Conservation (phyloP, 1,140 invertebrate species). For the Cydia fagiglandana region DNA sequence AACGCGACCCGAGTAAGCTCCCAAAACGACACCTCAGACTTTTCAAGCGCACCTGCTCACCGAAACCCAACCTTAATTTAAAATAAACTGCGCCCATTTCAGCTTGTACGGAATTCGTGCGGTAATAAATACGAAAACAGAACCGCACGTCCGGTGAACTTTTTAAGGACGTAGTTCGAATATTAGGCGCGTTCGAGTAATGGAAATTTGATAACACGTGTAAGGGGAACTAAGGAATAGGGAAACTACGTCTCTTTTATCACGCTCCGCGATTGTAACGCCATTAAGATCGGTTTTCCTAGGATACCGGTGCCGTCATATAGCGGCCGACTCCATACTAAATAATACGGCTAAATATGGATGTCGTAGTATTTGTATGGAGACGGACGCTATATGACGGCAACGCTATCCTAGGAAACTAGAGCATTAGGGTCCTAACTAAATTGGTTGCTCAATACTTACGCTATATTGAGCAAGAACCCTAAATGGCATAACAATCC, state of each 20-base stretch:
- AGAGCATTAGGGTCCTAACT: too few species aligned
- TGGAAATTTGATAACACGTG: constrained; percentile 53
- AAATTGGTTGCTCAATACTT: too few species aligned
- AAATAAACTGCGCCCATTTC: constrained; percentile 35
- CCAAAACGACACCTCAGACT: constrained; percentile 57
- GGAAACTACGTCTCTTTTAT: neutral
- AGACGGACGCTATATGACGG: too few species aligned
- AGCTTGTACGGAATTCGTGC: neutral
- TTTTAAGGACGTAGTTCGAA: constrained; percentile 53
- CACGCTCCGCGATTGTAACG: too few species aligned
- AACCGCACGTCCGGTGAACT: constrained; percentile 54
- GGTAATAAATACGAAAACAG: constrained; percentile 57
- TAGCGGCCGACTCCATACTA: too few species aligned
- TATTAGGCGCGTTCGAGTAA: constrained; percentile 53
- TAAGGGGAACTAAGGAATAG: constrained; percentile 33
- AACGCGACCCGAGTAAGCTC: constrained; percentile 57
- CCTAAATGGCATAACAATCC: too few species aligned
- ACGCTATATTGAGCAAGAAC: too few species aligned
- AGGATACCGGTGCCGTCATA: too few species aligned
- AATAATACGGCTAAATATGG: too few species aligned
- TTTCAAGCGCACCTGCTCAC: constrained; percentile 13
- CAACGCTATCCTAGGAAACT: too few species aligned
- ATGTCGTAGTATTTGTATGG: too few species aligned
- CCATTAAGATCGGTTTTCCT: too few species aligned
- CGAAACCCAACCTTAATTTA: constrained; percentile 37